These are phyloP conservation scores for Paragorgia papillata DNA, from an alignment of 92 coral and sea anemone genomes.

Conservation along the genomic window DNA sequence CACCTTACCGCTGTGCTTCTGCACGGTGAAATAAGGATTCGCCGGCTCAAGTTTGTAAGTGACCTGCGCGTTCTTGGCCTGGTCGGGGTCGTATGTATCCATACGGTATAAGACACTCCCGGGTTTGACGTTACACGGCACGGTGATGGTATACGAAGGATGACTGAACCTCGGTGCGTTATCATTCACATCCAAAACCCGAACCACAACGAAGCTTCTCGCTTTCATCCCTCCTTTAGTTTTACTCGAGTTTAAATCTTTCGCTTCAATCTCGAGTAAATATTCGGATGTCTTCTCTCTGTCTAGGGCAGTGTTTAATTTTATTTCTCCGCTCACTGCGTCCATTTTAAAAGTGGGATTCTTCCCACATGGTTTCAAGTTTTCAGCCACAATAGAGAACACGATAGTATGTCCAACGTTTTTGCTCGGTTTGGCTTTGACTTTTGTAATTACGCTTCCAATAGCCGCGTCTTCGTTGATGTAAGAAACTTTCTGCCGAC, in stretches of 20 bases:
- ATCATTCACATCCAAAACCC: slow-evolving; percentile 71
- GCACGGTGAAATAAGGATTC: slow-evolving; percentile 73
- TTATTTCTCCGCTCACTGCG: slow-evolving; percentile 62
- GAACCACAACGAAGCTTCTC: slow-evolving; percentile 76
- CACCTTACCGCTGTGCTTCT: slow-evolving; percentile 78
- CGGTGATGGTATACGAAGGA: slow-evolving; percentile 64
- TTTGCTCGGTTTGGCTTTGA: slow-evolving; percentile 67
- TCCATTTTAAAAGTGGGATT: slow-evolving; percentile 67
- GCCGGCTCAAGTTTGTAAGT: slow-evolving; percentile 73
- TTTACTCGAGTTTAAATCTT: slow-evolving; percentile 49
- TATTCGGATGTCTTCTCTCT: slow-evolving; percentile 65
- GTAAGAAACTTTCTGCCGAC: slow-evolving; percentile 65
- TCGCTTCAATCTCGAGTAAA: slow-evolving; percentile 86
- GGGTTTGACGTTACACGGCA: slow-evolving; percentile 81
- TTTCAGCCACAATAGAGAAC: slow-evolving; percentile 82
- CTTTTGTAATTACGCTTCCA: slow-evolving; percentile 67
- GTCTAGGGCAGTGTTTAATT: slow-evolving; percentile 66
- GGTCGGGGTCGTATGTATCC: slow-evolving; percentile 62
- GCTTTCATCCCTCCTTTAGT: slow-evolving; percentile 44
- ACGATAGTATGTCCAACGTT: slow-evolving; percentile 38
- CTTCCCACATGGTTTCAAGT: slow-evolving; percentile 56
- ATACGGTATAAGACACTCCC: slow-evolving; percentile 77
- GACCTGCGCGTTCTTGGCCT: slow-evolving; percentile 62
- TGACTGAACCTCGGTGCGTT: slow-evolving; percentile 66
- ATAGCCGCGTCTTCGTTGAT: slow-evolving; percentile 70